Evolutionary conservation across 2,888 invertebrate genomes (phyloP), one percentile per base, ranked within the genome.

Genomic region (Masnerella sp.): DNA sequence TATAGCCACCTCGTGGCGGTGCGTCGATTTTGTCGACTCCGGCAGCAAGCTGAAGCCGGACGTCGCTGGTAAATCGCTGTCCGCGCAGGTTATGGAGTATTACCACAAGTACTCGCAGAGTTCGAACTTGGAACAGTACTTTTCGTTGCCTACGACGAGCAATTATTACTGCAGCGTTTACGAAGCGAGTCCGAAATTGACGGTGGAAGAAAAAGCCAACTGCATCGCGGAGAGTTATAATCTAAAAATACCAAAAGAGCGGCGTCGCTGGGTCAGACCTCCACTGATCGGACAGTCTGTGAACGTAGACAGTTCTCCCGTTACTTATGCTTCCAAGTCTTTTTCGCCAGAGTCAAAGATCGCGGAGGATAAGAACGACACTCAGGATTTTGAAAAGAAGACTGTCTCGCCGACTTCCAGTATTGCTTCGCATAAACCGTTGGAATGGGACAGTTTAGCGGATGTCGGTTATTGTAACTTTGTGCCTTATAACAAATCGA

Each of bases 381-480:
- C 75, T 49, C 81, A 74, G 7, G 85, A 85, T 30, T 75, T 68
- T 11, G 88, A 81, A 86, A 88, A 82, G 47, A 87, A 90, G 74
- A 87, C 89, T 64, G 86, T 87, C n/a, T 84, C 90, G 17, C 94
- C 95, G 0, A 91, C 94, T 12, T 95, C 94, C 74, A 93, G 93
- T 82, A 87, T 93, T 0, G 91, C 93, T 51, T 93, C 94, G 0
- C 92, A 91, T 81, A 91, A 92, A 52, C 93, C 93, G 74, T 88
- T 96, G 1, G 96, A 96, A 88, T 96, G 96, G 96, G 96, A 96
- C 84, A 95, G 94, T 30, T 91, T 95, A 17, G 96, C 94, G 0
- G 96, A 96, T 88, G 94, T 96, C 40, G 96, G 96, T 0, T 96
- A 95, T 85, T 90, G 88, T 22, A 91, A 92, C 78, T 89, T 90